A percentile compares a stretch with the other conserved stretches of the same genome.
phyloP scores from a whole-genome alignment of 2,888 invertebrate genomes.

The Poecilus cupreus region DNA sequence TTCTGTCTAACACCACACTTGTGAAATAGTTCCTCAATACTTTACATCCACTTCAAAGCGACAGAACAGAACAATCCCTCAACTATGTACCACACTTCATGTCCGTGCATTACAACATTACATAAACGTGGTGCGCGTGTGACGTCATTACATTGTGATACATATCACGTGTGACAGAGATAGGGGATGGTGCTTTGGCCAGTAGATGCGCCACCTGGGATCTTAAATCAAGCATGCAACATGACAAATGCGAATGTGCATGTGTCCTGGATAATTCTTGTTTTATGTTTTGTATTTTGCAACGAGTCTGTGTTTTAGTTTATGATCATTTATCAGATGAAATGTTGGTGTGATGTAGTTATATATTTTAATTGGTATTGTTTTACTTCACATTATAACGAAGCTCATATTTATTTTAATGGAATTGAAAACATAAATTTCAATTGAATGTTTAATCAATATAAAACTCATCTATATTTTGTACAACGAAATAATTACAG shows the following conservation, averaged over 20 bases:
- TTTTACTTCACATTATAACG: too few species aligned
- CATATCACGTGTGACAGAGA: neutral
- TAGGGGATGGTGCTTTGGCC: neutral
- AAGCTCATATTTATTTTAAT: too few species aligned
- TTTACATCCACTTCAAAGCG: neutral
- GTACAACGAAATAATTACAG: too few species aligned
- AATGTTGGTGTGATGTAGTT: neutral
- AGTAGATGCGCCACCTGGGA: neutral
- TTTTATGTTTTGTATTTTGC: neutral
- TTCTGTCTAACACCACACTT: neutral
- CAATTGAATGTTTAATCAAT: too few species aligned
- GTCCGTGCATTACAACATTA: neutral
- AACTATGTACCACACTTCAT: neutral
- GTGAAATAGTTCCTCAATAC: conserved; percentile 1
- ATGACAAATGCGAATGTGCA: neutral
- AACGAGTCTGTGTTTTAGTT: neutral
- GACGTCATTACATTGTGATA: neutral
- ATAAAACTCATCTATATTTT: too few species aligned
- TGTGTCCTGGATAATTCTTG: neutral
- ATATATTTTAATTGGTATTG: neutral
- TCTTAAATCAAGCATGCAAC: conserved; percentile 14
- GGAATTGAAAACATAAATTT: too few species aligned
- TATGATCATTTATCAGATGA: neutral
- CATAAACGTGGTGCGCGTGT: neutral
- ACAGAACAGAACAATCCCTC: neutral